Base-by-base conservation (phyloP, 2,797 vertebrate species). In the Sebastes taczanowskii region DNA sequence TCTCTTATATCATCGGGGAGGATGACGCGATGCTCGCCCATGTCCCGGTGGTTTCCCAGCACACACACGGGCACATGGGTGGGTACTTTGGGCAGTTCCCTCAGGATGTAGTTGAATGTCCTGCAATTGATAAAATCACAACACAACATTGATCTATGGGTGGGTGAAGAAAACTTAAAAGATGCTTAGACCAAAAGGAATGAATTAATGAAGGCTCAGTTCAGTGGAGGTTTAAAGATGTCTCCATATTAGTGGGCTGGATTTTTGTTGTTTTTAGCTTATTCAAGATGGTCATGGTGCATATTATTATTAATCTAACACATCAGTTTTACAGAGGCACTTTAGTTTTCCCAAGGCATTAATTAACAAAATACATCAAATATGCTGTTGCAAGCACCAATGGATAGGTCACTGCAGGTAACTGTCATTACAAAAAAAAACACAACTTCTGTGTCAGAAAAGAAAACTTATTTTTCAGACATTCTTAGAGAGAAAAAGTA, bases 1-100 rank as follows among this genome's bases (percentile, higher is more conserved):
- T 97, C 96, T 23, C 97, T 95, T 79, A 99, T 98, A 0, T 99
- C 98, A 0, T 98, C 95, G 0, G 99, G 98, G 61, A 99, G 95
- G 79, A 99, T 96, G 81, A 99, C 97, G 0, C 99, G 95, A 85
- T 99, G 99, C 84, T 99, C 98, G 0, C 98, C 99, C 99, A 99
- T 99, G 94, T 99, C 99, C 0, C 99, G 94, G 92, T 98, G 97
- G 92, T 99, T 99, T 30, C 99, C 99, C 72, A 99, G 93, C 81
- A 99, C 97, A 0, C 98, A 99, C 84, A 99, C 98, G 0, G 99
- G 98, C 34, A 99, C 97, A 0, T 99, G 98, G 63, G 95, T 97
- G 0, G 98, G 99, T 42, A 99, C 98, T 92, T 98, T 99, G 32
- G 98, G 98, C 42, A 99, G 96, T 88, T 99, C 99, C 56, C 97